Conservation (phyloP, 2,888 invertebrate genomes). For the Mythimna vitellina region DNA sequence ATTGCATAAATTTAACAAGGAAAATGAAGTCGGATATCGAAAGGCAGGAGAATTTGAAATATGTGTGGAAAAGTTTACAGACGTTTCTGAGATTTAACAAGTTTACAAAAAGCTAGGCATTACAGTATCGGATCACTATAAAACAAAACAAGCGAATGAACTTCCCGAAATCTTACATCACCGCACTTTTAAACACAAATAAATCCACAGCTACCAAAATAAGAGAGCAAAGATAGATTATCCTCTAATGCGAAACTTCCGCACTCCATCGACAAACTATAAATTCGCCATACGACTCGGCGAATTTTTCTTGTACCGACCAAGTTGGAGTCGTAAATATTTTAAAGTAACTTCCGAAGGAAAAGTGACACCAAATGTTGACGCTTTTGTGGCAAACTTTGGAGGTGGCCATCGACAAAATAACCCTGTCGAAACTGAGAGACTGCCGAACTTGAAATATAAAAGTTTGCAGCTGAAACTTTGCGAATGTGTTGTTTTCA, state of each 20-base stretch:
- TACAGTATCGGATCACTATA: slow-evolving; percentile 48
- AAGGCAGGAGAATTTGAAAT: slow-evolving; percentile 6
- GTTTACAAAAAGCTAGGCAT: slow-evolving; percentile 33
- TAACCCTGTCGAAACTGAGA: slow-evolving; percentile 84
- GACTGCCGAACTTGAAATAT: slow-evolving; percentile 83
- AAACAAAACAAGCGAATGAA: slow-evolving; percentile 60
- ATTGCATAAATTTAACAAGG: neutral
- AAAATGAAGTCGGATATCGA: slow-evolving; percentile 9
- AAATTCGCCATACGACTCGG: slow-evolving; percentile 81
- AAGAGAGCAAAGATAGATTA: slow-evolving; percentile 71
- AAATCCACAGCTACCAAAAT: slow-evolving; percentile 72
- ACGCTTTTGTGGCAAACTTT: slow-evolving; percentile 79
- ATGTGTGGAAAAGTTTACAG: slow-evolving; percentile 7
- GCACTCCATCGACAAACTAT: slow-evolving; percentile 82
- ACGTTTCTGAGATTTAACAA: slow-evolving; percentile 37
- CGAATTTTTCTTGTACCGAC: slow-evolving; percentile 80
- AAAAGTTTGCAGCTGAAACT: slow-evolving; percentile 82
- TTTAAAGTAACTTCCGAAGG: slow-evolving; percentile 87
- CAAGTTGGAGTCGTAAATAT: slow-evolving; percentile 88
- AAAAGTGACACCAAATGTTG: slow-evolving; percentile 88
- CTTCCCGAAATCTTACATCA: slow-evolving; percentile 65
- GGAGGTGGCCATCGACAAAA: slow-evolving; percentile 84
- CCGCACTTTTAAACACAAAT: slow-evolving; percentile 78
- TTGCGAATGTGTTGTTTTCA: slow-evolving; percentile 75
- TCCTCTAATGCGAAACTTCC: slow-evolving; percentile 80